Conservation (phyloP, 2,113 vertebrate species). For the Odontophorus gujanensis region DNA sequence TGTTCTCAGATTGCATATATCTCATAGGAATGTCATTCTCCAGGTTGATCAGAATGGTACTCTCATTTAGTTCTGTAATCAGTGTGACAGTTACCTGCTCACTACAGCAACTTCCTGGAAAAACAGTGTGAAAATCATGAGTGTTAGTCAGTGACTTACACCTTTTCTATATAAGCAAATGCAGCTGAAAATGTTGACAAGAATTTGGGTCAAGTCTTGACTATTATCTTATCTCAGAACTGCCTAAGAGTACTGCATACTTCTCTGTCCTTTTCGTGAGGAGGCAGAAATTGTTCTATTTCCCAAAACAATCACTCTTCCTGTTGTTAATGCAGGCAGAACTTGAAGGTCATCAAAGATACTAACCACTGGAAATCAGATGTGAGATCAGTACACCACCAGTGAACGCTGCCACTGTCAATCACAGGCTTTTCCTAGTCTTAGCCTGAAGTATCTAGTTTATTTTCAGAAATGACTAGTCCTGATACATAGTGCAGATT, state of each 20-base stretch:
- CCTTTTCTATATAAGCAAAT: slow-evolving; percentile 10
- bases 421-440: background rate
- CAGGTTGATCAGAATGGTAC: background rate
- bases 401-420: background rate
- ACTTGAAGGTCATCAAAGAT: background rate
- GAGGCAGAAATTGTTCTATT: background rate
- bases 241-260: background rate
- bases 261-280: background rate
- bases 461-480: background rate
- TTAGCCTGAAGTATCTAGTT: background rate
- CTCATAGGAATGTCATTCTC: background rate
- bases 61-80: background rate
- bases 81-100: background rate
- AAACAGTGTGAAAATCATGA: background rate
- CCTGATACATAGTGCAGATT: background rate
- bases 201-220: background rate
- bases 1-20: rapidly evolving
- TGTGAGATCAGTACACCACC: background rate
- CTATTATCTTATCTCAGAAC: background rate
- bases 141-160: background rate
- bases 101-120: background rate
- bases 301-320: background rate
- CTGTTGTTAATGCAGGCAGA: background rate
- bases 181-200: background rate
- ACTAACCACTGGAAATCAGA: background rate